Percentiles rank a stretch among this genome's conserved stretches.
Evolutionary conservation across 2,888 invertebrate species (phyloP).

Genomic region (Mythimna impura): DNA sequence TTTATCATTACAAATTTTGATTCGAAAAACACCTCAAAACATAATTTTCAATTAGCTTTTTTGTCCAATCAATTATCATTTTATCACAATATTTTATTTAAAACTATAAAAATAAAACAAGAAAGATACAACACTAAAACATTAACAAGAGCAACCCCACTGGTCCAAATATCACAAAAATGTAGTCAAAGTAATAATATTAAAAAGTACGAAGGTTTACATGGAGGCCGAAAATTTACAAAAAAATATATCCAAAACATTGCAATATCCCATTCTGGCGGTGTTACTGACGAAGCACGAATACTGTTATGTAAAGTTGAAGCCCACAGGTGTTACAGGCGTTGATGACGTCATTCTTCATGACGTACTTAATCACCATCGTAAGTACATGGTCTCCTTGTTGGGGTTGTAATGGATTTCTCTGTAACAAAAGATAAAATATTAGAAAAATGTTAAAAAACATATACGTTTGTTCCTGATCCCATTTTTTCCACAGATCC

Average conservation of each 20-base stretch:
- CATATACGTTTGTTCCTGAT: slow-evolving; percentile 19
- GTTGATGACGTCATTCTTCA: slow-evolving; percentile 62
- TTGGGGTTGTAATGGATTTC: slow-evolving; percentile 85
- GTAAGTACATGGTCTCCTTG: slow-evolving; percentile 85
- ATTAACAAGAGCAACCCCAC: slow-evolving; percentile 50
- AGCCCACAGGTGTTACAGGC: slow-evolving; percentile 61
- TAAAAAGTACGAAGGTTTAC: slow-evolving; percentile 50
- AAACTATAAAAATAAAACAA: slow-evolving; percentile 27
- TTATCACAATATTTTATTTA: slow-evolving; percentile 48
- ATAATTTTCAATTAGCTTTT: slow-evolving; percentile 16
- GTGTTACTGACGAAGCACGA: slow-evolving; percentile 87
- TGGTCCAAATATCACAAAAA: slow-evolving; percentile 60
- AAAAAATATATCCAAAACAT: slow-evolving; percentile 69
- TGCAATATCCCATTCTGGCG: slow-evolving; percentile 87
- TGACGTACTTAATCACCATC: slow-evolving; percentile 79
- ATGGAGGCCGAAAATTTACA: slow-evolving; percentile 60
- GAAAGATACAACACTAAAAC: slow-evolving; percentile 24
- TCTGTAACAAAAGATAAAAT: slow-evolving; percentile 81
- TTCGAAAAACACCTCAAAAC: slow-evolving; percentile 17
- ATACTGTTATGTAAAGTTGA: slow-evolving; percentile 86
- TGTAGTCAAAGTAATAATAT: slow-evolving; percentile 54
- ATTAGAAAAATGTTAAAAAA: slow-evolving; percentile 27
- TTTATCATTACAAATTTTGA: slow-evolving; percentile 28
- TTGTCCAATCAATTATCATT: slow-evolving; percentile 29
- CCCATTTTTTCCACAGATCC: slow-evolving; percentile 31